Conservation (phyloP, 2,797 vertebrate species). For the Acrocephalus scirpaceus region DNA sequence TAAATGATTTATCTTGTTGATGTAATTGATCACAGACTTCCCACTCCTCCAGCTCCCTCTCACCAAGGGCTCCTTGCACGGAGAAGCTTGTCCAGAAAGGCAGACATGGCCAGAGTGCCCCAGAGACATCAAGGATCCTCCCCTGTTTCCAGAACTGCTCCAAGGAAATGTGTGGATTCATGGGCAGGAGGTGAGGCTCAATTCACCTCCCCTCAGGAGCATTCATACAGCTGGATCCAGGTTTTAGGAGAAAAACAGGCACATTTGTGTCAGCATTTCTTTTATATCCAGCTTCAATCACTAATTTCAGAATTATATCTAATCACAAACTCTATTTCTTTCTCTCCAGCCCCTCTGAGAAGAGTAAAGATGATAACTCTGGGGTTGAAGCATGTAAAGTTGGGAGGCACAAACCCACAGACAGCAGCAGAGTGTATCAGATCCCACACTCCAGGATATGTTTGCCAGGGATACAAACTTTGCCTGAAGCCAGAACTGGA, state of each 20-base stretch:
- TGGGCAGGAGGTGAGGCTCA: not conserved
- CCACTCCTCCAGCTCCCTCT: not conserved
- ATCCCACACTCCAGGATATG: too few species aligned
- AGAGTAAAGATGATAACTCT: not conserved
- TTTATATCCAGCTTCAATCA: not conserved
- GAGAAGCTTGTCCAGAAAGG: not conserved
- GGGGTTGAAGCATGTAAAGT: not conserved
- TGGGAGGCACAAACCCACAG: not conserved
- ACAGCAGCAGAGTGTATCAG: fast-evolving
- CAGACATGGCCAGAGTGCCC: not conserved
- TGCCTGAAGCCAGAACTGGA: not conserved
- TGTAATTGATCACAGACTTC: slow-evolving; percentile 11
- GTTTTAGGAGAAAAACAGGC: not conserved
- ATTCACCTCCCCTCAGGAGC: not conserved
- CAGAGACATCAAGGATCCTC: not conserved
- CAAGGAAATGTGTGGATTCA: not conserved
- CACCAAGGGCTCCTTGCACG: not conserved
- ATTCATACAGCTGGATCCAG: not conserved
- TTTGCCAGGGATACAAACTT: not conserved
- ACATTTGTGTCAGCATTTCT: fast-evolving
- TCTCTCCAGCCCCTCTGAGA: not conserved
- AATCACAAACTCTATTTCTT: not conserved
- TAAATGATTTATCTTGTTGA: slow-evolving; percentile 40
- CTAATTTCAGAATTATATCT: not conserved
- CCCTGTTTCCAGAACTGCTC: not conserved